Percentiles rank a stretch among this genome's conserved stretches.
Conservation (phyloP, 1,140 invertebrate species). For the Notospermus geniculatus region DNA sequence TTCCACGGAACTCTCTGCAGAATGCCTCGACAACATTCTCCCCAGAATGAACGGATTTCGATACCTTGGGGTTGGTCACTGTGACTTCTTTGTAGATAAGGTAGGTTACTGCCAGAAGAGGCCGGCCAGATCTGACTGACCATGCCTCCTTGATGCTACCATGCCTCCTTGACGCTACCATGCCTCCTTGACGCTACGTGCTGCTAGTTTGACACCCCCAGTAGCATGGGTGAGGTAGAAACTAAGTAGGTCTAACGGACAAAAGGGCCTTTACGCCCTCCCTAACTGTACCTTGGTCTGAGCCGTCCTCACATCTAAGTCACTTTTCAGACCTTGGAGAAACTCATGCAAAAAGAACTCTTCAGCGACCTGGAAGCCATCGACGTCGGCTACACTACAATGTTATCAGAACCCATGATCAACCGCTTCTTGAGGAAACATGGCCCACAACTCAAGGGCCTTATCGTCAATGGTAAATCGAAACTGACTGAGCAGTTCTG, state of each 20-base stretch:
- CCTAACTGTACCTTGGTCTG: no score
- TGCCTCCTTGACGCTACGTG: no score
- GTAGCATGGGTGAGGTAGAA: no score
- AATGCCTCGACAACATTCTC: conserved; percentile 91
- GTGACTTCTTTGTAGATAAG: conserved; percentile 94
- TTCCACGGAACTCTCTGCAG: conserved; percentile 90
- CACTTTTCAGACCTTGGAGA: conserved; percentile 70
- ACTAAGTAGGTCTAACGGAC: no score
- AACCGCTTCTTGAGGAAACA: conserved; percentile 86
- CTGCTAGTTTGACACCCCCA: no score
- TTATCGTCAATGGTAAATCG: conserved; percentile 91
- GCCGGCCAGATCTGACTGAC: no score
- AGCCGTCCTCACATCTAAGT: no score
- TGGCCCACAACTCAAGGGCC: conserved; percentile 82
- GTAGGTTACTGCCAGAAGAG: conserved; percentile 54
- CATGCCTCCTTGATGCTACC: no score
- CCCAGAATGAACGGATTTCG: conserved; percentile 80
- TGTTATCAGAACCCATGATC: conserved; percentile 87
- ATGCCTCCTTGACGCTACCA: no score
- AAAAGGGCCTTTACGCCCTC: no score
- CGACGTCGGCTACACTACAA: conserved; percentile 93
- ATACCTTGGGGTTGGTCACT: conserved; percentile 90
- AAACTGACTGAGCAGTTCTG: conserved; percentile 97
- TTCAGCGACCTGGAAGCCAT: conserved; percentile 80
- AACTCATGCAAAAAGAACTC: conserved; percentile 86